Conservation (phyloP, 2,113 vertebrate genomes). For the Pimephales promelas region DNA sequence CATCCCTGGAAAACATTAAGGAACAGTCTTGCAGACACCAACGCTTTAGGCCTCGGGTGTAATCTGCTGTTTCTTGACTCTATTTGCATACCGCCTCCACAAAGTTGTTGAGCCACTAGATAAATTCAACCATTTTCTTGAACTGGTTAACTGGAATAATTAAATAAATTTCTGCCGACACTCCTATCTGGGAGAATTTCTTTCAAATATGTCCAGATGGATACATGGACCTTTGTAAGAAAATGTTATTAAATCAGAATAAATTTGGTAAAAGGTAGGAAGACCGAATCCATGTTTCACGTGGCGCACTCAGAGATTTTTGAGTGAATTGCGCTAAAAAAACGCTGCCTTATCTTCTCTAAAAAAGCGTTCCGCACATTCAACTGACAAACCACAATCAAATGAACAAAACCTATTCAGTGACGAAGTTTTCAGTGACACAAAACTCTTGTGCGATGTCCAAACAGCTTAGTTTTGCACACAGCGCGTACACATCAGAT, state of each 20-base stretch:
- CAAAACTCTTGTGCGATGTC: too few relatives aligned
- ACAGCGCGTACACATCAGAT: too few relatives aligned
- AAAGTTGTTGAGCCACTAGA: constrained; percentile 13
- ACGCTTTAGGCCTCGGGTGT: neutral
- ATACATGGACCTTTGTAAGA: neutral
- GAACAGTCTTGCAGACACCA: constrained; percentile 12
- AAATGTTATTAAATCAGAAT: neutral
- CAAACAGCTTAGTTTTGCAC: too few relatives aligned
- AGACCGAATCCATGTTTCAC: too few relatives aligned
- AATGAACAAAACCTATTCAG: too few relatives aligned
- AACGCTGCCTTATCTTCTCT: too few relatives aligned
- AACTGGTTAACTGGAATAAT: neutral
- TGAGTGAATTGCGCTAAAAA: too few relatives aligned
- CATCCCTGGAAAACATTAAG: neutral
- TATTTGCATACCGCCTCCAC: constrained; percentile 15
- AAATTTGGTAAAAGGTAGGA: too few relatives aligned
- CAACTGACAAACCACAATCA: too few relatives aligned
- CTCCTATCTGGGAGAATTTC: neutral
- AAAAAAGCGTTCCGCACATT: too few relatives aligned
- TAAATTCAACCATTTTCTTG: constrained; percentile 8
- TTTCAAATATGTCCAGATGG: neutral
- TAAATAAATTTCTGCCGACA: neutral
- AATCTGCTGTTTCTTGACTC: neutral
- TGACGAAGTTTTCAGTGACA: too few relatives aligned
- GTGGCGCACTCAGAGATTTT: too few relatives aligned